Conservation (phyloP, 1,140 invertebrate genomes). For the Pristionchus pacificus region DNA sequence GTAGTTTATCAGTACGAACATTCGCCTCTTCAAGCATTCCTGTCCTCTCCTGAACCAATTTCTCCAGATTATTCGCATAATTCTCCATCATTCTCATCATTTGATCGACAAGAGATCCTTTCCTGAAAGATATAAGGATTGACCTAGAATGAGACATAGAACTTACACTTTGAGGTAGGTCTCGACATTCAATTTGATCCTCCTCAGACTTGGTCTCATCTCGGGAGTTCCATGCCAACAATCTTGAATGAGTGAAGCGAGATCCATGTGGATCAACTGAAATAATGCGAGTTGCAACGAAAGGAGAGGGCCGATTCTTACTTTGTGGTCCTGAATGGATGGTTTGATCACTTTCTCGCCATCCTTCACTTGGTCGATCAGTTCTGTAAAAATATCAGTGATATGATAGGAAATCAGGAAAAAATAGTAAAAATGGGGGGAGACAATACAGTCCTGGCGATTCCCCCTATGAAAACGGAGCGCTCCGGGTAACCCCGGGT, state of each 20-base stretch:
- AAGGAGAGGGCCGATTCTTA: too few relatives aligned
- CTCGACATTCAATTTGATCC: too few relatives aligned
- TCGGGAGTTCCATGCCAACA: slow-evolving; percentile 53
- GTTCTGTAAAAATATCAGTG: slow-evolving; percentile 24
- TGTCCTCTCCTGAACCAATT: slow-evolving; percentile 84
- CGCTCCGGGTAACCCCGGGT: too few relatives aligned
- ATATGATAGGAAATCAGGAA: too few relatives aligned
- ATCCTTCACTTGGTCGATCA: slow-evolving; percentile 40
- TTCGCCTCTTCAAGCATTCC: slow-evolving; percentile 54
- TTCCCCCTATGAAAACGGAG: too few relatives aligned
- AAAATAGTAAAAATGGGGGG: too few relatives aligned
- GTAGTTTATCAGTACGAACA: slow-evolving; percentile 29
- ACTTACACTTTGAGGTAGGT: slow-evolving; percentile 51
- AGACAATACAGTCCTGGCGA: too few relatives aligned
- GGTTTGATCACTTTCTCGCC: slow-evolving; percentile 46
- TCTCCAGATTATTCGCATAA: too few relatives aligned
- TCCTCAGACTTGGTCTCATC: slow-evolving; percentile 46
- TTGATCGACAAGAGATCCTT: too few relatives aligned
- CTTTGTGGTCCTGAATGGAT: slow-evolving; percentile 44
- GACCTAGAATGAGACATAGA: too few relatives aligned
- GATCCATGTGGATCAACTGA: slow-evolving; percentile 48
- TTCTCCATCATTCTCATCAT: too few relatives aligned
- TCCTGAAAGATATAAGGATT: slow-evolving; percentile 26
- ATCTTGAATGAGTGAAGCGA: slow-evolving; percentile 46
- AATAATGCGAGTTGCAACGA: too few relatives aligned